Percentiles rank a stretch among this genome's conserved stretches.
phyloP scores from a whole-genome alignment of 2,113 vertebrate species.

The Apeltes quadracus region DNA sequence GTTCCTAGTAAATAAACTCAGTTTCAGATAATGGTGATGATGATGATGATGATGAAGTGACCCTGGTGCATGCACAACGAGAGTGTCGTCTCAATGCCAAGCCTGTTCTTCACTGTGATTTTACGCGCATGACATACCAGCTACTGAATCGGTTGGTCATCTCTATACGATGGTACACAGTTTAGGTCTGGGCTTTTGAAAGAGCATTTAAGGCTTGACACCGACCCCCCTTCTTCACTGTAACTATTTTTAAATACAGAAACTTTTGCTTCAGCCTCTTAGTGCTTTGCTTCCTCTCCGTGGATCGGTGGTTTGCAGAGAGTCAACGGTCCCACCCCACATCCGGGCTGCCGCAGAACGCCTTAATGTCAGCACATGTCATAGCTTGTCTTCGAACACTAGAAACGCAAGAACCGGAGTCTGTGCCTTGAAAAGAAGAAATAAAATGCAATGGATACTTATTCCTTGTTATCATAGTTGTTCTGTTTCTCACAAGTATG shows the following conservation, averaged over 20 bases:
- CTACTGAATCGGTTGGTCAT: too few species aligned
- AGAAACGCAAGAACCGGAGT: not conserved
- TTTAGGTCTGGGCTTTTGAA: not conserved
- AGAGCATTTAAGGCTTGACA: not conserved
- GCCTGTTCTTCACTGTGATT: not conserved
- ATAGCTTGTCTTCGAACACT: not conserved
- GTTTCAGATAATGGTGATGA: too few species aligned
- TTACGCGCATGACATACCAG: not conserved
- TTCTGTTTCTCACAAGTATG: not conserved
- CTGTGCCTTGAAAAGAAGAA: not conserved
- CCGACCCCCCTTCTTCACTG: not conserved
- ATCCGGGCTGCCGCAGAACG: slow-evolving; percentile 33
- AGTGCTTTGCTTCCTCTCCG: slow-evolving; percentile 44
- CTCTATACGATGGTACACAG: not conserved
- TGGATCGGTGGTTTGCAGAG: slow-evolving; percentile 41
- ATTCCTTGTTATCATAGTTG: not conserved
- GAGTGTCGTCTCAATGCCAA: not conserved
- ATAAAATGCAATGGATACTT: not conserved
- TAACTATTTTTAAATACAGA: slow-evolving; percentile 42
- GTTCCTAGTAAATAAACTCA: not conserved
- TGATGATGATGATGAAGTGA: not conserved
- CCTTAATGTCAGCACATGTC: slow-evolving; percentile 21
- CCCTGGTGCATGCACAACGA: not conserved
- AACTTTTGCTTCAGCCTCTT: slow-evolving; percentile 26
- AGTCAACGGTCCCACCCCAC: slow-evolving; percentile 38